Base-by-base conservation (phyloP, 1,140 invertebrate species). In the Ceratina calcarata region DNA sequence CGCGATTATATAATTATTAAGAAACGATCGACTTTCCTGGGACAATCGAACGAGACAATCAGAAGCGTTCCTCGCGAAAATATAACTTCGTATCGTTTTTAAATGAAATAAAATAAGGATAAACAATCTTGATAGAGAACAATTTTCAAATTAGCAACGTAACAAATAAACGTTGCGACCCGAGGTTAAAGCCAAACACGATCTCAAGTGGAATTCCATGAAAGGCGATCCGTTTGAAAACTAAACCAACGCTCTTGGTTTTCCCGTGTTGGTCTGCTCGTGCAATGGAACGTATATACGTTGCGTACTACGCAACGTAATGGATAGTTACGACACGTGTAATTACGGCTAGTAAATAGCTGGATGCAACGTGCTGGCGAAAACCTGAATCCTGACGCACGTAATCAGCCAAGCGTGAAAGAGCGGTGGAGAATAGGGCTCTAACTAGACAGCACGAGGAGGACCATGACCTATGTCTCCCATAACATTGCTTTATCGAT, bases 291-390 rank as follows among this genome's bases (percentile, higher is more conserved):
- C 67, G n/a, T 24, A 1, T 1, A 22, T n/a, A 27, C 37, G 10
- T 32, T 57, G 24, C 18, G 51, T 68, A 69, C 51, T 20, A 37
- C 49, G 67, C 49, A 69, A 57, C 20, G 67, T 70, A 70, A 70
- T 70, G 24, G 67, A 57, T 70, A 70, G 51, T 70, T 70, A 70
- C 67, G 67, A 70, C 67, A 70, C 53, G 18, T 32, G 67, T 70
- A 51, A 70, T 70, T 70, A 70, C 67, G 24, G 51, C 67, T 57
- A 27, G 51, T 3, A 57, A 27, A 16, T 27, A 70, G 22, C 24
- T 57, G 67, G 67, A 69, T 69, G 67, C 55, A 69, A 69, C 51
- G 24, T 20, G n/a, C n/a, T 69, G 22, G 16, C 18, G 24, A 69
- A 55, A 69, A 57, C 13, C 13, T 32, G 51, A 69, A 32, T 69